Base-by-base conservation (phyloP, 2,888 invertebrate species). In the Chymomyza fuscimana region DNA sequence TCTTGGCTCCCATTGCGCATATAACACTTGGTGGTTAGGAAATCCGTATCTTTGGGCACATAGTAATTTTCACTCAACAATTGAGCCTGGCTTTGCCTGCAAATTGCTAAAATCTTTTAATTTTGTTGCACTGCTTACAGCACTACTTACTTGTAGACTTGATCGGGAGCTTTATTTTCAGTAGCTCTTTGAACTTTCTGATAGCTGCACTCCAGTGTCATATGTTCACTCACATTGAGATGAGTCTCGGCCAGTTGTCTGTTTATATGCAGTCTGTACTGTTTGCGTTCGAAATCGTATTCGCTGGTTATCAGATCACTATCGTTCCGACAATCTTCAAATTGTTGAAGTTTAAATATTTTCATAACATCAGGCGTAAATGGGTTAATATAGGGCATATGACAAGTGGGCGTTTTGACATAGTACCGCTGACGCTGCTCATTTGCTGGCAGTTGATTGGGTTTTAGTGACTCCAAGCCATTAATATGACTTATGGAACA, bases 181-280 rank as follows among this genome's bases (percentile, higher is more conserved):
- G 19, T n/a, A 46, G 62, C 16, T 5, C 75, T 40, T 0, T 12
- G n/a, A n/a, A 76, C 10, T 9, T 54, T 5, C 15, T 10, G 16
- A 19, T 75, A 76, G 5, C 9, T 32, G 40, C 76, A 76, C n/a
- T 66, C 50, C 6, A 76, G 22, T 0, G 66, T 66, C 2, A 72
- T 59, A 25, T 25, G 25, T 25, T 65, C 59, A 3, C 25, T 61
- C 6, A 22, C 22, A 0, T 63, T 51, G 4, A 72, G 25, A 12
- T 63, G 0, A 9, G 19, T 52, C n/a, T 54, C 50, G 4, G 74
- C 67, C 56, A 70, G 19, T 9, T 70, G 2, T 52, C 67, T 36
- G 68, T 75, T 65, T 22, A 76, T 50, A n/a, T 75, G 62, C 16
- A 76, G n/a, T 1, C 66, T 61, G 60, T 76, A 76, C 36, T 16